Conservation (phyloP, 2,113 vertebrate species). For the Mungos mungo region DNA sequence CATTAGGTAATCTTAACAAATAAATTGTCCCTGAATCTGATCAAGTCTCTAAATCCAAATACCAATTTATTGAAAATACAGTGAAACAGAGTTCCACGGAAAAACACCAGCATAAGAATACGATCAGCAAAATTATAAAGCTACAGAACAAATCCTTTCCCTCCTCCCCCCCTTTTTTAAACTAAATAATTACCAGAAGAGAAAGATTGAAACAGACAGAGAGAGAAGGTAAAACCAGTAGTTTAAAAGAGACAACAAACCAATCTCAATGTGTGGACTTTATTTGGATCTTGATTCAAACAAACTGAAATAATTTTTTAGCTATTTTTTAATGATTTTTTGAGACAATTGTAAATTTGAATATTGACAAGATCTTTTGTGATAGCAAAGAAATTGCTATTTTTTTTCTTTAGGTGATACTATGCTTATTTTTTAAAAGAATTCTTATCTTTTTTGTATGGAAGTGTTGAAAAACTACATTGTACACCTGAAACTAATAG, state of each 20-base stretch:
- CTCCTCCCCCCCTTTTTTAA: not conserved
- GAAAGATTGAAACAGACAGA: not conserved
- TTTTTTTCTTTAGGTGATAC: not conserved
- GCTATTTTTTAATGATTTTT: not conserved
- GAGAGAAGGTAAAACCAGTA: not conserved
- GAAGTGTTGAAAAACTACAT: not conserved
- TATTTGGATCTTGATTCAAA: not conserved
- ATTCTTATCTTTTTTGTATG: not conserved
- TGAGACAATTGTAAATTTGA: not conserved
- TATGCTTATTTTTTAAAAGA: not conserved
- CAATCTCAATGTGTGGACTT: not conserved
- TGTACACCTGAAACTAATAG: not conserved
- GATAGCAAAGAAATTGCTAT: not conserved
- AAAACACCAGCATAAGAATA: not conserved
- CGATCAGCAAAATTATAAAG: not conserved
- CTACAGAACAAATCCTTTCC: not conserved
- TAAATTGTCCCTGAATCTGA: slow-evolving; percentile 44
- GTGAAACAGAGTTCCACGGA: not conserved
- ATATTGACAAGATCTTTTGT: not conserved
- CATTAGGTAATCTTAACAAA: slow-evolving; percentile 26
- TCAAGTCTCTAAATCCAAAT: slow-evolving; percentile 4
- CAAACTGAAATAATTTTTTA: not conserved
- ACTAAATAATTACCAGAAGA: not conserved
- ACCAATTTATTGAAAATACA: slow-evolving; percentile 21
- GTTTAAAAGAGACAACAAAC: not conserved